Conservation (phyloP, 2,888 invertebrate genomes). For the Lordiphosa fenestrarum region DNA sequence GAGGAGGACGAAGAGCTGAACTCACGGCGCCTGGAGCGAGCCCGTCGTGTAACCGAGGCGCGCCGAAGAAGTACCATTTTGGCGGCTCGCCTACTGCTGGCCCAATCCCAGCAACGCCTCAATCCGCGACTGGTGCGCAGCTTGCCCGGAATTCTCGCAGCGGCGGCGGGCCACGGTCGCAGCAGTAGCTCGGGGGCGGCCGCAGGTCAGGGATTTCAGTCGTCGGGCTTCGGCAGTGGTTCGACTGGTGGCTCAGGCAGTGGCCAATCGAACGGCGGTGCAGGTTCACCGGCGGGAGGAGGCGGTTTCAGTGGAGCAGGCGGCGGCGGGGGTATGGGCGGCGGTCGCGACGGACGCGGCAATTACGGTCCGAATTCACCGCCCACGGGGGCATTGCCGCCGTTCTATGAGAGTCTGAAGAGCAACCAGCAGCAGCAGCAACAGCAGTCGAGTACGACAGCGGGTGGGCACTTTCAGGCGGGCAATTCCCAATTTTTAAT, state of each 20-base stretch:
- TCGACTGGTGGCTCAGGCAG: constrained; percentile 43
- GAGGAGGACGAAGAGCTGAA: constrained; percentile 77
- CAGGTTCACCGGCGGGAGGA: constrained; percentile 50
- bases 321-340: constrained; percentile 87
- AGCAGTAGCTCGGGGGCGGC: constrained; percentile 82
- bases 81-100: constrained; percentile 77
- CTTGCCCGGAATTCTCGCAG: constrained; percentile 84
- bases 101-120: constrained; percentile 67
- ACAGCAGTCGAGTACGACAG: constrained; percentile 24
- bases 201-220: constrained; percentile 80
- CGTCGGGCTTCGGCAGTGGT: constrained; percentile 55
- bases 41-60: constrained; percentile 85
- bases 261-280: constrained; percentile 75
- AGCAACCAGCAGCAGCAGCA: constrained; percentile 83
- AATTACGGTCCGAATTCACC: constrained; percentile 94
- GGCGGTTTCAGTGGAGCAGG: constrained; percentile 76
- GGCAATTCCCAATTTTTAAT: constrained; percentile 82
- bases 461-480: constrained; percentile 45
- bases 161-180: constrained; percentile 91
- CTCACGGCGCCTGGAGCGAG: constrained; percentile 80
- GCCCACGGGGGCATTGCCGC: constrained; percentile 92
- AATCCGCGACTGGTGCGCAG: constrained; percentile 81
- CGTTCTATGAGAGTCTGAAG: constrained; percentile 93
- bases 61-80: constrained; percentile 86
- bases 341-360: constrained; percentile 90